A percentile compares a stretch with the other conserved stretches of the same genome.
Evolutionary conservation across 2,797 vertebrate species (phyloP).

Genomic region (Gadopsis bispinosus): DNA sequence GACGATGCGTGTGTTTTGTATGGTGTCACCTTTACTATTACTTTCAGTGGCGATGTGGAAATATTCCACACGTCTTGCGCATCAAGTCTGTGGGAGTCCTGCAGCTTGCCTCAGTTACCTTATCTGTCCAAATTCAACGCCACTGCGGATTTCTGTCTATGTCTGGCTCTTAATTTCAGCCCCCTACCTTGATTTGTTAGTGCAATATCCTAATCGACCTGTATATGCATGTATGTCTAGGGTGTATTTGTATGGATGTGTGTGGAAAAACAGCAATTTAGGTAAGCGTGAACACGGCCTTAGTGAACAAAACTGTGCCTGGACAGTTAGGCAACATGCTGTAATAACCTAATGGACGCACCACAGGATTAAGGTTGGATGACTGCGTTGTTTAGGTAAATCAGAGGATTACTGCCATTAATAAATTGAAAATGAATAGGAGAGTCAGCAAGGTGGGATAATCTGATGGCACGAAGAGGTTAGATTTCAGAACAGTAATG

Average conservation of each 20-base stretch:
- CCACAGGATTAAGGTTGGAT: conserved; percentile 61
- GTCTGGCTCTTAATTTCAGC: neutral
- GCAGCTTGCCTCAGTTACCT: conserved; percentile 31
- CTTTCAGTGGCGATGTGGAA: neutral
- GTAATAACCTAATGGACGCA: conserved; percentile 63
- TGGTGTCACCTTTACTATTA: neutral
- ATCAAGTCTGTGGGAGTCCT: conserved; percentile 16
- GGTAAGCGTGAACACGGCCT: conserved; percentile 23
- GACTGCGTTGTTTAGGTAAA: conserved; percentile 39
- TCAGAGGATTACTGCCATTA: conserved; percentile 71
- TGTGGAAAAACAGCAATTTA: conserved; percentile 25
- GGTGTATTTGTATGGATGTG: conserved; percentile 6
- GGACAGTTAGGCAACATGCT: conserved; percentile 24
- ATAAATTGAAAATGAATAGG: conserved; percentile 53
- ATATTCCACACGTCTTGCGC: neutral
- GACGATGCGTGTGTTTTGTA: neutral
- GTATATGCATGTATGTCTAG: neutral
- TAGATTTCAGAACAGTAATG: conserved; percentile 29
- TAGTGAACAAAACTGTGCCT: conserved; percentile 7
- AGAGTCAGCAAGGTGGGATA: conserved; percentile 28
- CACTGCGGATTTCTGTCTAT: neutral
- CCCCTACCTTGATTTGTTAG: conserved; percentile 28
- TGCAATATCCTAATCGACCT: conserved; percentile 71
- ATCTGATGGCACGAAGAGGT: conserved; percentile 32
- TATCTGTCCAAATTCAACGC: conserved; percentile 37